phyloP scores from a whole-genome alignment of 2,113 vertebrate genomes.

The Rhadina sibilatrix region DNA sequence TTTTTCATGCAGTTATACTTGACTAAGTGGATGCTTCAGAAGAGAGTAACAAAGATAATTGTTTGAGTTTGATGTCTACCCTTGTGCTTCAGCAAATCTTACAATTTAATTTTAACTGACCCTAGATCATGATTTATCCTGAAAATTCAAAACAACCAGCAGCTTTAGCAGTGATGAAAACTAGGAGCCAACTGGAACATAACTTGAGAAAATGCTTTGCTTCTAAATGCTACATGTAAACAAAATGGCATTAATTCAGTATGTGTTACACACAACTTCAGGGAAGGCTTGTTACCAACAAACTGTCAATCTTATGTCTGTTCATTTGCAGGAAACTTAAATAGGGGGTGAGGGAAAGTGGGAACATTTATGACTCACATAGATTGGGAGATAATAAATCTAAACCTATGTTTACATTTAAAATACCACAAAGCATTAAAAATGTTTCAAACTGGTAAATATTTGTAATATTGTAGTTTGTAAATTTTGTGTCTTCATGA shows the following conservation, averaged over 20 bases:
- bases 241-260: conserved; percentile 4
- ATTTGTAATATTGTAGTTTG: background rate
- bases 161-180: background rate
- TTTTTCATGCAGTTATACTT: background rate
- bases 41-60: background rate
- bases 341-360: background rate
- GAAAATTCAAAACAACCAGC: background rate
- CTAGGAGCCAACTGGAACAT: background rate
- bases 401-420: background rate
- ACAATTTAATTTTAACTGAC: background rate
- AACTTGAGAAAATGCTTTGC: background rate
- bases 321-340: background rate
- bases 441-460: background rate
- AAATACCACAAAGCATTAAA: background rate
- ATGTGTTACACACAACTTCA: background rate
- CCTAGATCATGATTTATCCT: background rate
- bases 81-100: background rate
- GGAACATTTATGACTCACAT: background rate
- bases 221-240: conserved; percentile 15
- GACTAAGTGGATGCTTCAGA: background rate
- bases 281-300: background rate
- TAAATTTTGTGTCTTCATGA: background rate
- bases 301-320: background rate
- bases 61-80: background rate
- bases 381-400: background rate